These are phyloP conservation scores for Neoscelio sp. DNA, from an alignment of 2,888 invertebrate genomes.

Conservation along the genomic window DNA sequence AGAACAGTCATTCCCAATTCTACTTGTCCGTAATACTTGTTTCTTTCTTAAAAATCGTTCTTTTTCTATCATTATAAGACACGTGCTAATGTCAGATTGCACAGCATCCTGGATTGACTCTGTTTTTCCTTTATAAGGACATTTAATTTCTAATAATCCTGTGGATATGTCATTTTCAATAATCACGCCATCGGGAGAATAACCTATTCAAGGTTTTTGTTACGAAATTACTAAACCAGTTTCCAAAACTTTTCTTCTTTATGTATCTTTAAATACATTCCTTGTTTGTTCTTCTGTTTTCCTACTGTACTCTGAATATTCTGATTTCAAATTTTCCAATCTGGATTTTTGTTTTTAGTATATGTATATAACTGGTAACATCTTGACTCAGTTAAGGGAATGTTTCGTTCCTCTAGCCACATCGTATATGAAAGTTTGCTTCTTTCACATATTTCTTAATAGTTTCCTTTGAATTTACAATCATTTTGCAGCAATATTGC, in stretches of 20 bases:
- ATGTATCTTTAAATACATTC: constrained; percentile 35
- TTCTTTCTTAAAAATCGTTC: constrained; percentile 16
- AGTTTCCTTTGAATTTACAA: constrained; percentile 11
- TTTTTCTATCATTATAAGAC: constrained; percentile 3
- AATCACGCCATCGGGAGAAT: constrained; percentile 71
- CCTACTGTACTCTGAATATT: constrained; percentile 66
- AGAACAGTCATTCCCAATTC: constrained; percentile 30
- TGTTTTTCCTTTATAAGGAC: constrained; percentile 67
- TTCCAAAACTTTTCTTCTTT: constrained; percentile 55
- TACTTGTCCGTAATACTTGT: constrained; percentile 40
- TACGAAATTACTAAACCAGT: constrained; percentile 66
- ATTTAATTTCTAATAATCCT: constrained; percentile 72
- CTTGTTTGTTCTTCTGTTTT: constrained; percentile 63
- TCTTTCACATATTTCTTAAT: constrained; percentile 22
- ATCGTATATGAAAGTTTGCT: background rate
- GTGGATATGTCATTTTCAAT: constrained; percentile 62
- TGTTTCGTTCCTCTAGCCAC: constrained; percentile 27
- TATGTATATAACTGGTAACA: constrained; percentile 65
- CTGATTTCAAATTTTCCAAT: constrained; percentile 54
- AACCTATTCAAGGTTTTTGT: constrained; percentile 70
- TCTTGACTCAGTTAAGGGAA: constrained; percentile 54
- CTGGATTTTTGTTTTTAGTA: constrained; percentile 49
- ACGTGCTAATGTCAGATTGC: constrained; percentile 45
- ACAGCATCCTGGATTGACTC: constrained; percentile 35
- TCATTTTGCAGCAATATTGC: constrained; percentile 1